A percentile compares a stretch with the other conserved stretches of the same genome.
Evolutionary conservation across 2,113 vertebrate genomes (phyloP).

Genomic region (Gnathonemus echidnorhynchus): DNA sequence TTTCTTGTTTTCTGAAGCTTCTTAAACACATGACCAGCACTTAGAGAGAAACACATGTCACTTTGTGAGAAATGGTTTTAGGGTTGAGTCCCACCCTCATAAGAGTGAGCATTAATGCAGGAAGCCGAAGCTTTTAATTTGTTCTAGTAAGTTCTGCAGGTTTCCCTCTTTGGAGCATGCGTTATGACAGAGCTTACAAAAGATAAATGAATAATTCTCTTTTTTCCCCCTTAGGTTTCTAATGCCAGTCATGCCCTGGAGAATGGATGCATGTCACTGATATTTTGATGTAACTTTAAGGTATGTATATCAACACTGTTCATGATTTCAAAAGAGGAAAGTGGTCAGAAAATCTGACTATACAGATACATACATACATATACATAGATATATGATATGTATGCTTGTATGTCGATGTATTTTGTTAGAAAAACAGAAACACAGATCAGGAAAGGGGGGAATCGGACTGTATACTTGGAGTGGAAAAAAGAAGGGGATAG

Average conservation of each 20-base stretch:
- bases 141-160: constrained; percentile 6
- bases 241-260: constrained; percentile 25
- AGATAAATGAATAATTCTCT: not conserved
- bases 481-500: constrained; percentile 39
- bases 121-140: not conserved
- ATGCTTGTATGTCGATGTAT: constrained; percentile 20
- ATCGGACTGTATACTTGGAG: constrained; percentile 42
- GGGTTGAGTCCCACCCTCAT: constrained; percentile 35
- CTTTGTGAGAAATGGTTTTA: constrained; percentile 67
- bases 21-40: constrained; percentile 68
- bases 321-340: constrained; percentile 27
- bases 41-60: constrained; percentile 80
- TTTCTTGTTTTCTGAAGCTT: constrained; percentile 26
- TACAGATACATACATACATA: constrained; percentile 29
- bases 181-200: constrained; percentile 19
- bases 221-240: not conserved
- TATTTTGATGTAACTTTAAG: constrained; percentile 11
- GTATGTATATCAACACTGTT: constrained; percentile 16
- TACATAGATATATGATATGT: constrained; percentile 25
- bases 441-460: constrained; percentile 50
- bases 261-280: constrained; percentile 12
- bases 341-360: constrained; percentile 15
- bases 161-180: constrained; percentile 6
- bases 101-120: not conserved
- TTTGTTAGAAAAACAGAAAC: constrained; percentile 40